Base-by-base conservation (phyloP, 2,888 invertebrate genomes). In the Aethes cnicana region DNA sequence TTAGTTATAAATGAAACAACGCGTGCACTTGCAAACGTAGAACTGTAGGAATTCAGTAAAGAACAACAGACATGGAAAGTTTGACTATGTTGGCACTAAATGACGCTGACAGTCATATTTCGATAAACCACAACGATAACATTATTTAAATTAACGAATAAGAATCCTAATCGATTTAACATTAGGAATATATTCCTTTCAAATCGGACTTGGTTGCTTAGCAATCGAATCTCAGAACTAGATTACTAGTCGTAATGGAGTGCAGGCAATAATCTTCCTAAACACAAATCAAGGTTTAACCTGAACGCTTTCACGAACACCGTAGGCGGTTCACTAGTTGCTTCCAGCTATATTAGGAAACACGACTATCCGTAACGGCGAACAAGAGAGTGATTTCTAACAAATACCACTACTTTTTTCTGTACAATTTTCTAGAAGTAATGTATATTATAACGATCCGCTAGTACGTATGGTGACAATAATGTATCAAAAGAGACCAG, bases 261-360 rank as follows among this genome's bases (percentile, higher is more conserved):
- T 75, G 74, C 71, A 68, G 69, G 80, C 74, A 81, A 81, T 86
- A 84, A 84, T 83, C 77, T 86, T 80, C 68, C 78, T 75, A 81
- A 86, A 84, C 81, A 88, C 88, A 88, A 88, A 88, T 88, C 87
- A 88, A 84, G 79, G 78, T 77, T 81, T 81, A 78, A 82, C 81
- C 76, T 71, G 76, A 77, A 77, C 71, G 79, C 78, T 85, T 86
- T 86, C 84, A 84, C 79, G 83, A 83, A 66, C 69, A 69, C 70
- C 72, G 87, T 87, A 84, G 88, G 88, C 83, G 85, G 80, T 69
- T 71, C 70, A 65, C 71, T 66, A 64, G 77, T 79, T 74, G 85
- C 87, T 86, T 81, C 86, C 75, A 85, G 80, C 80, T 64, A 80
- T 77, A 26, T 43, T 18, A 58, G 56, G 64, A 75, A 69, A 74